phyloP scores from a whole-genome alignment of 1,140 invertebrate genomes.

The Ridgeia piscesae region DNA sequence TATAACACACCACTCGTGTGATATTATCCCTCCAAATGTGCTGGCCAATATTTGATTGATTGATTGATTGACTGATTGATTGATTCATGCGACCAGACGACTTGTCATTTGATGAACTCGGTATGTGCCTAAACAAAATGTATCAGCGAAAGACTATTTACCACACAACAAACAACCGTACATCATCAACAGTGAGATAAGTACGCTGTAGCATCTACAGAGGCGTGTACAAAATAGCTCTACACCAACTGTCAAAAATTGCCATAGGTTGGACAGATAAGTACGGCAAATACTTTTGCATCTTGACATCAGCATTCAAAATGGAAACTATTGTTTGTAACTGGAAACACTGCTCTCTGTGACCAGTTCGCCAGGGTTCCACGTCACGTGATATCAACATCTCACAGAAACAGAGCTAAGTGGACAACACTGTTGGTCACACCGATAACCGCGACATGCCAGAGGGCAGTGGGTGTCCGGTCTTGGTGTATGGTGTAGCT shows the following conservation, averaged over 20 bases:
- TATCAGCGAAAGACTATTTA: neutral
- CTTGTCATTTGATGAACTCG: no score
- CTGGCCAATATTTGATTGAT: no score
- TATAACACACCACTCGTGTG: no score
- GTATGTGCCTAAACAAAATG: no score
- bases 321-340: neutral
- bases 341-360: neutral
- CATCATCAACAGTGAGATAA: neutral
- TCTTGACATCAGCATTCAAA: neutral
- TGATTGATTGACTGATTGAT: no score
- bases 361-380: neutral
- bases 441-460: neutral
- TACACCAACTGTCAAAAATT: neutral
- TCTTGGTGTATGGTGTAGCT: neutral
- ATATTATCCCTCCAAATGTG: no score
- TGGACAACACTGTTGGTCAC: neutral
- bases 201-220: neutral
- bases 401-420: neutral
- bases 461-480: neutral
- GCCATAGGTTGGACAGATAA: no score
- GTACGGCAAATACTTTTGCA: no score
- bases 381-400: neutral
- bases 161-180: neutral
- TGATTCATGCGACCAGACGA: no score
- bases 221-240: neutral